Percentiles rank a stretch among this genome's conserved stretches.
Conservation (phyloP, 2,797 vertebrate species). For the Manis javanica region DNA sequence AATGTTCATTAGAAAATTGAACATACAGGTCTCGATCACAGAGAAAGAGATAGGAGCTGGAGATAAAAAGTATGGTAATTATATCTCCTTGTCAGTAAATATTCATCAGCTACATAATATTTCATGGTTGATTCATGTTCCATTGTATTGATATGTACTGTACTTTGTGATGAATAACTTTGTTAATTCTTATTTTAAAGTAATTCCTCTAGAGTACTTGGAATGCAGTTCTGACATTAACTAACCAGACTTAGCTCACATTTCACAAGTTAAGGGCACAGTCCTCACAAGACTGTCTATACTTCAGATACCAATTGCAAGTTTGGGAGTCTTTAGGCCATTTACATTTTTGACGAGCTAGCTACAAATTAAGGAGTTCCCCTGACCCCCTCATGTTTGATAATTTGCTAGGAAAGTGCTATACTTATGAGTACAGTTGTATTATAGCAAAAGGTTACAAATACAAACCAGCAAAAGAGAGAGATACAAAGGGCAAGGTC, state of each 20-base stretch:
- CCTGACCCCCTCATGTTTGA: neutral
- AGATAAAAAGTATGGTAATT: neutral
- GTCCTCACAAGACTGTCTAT: neutral
- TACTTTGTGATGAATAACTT: constrained; percentile 18
- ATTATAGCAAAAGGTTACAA: neutral
- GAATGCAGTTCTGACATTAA: neutral
- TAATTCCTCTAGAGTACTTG: neutral
- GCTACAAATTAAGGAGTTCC: neutral
- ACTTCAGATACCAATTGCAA: neutral
- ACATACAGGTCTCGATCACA: neutral
- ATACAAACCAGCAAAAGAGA: neutral
- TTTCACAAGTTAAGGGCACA: neutral
- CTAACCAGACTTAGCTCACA: neutral
- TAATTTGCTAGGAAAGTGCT: neutral
- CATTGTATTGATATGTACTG: neutral
- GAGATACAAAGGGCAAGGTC: neutral
- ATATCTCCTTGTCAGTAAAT: neutral
- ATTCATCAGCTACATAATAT: neutral
- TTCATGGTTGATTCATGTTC: neutral
- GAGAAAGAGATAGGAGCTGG: neutral
- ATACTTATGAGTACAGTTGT: neutral
- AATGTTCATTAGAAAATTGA: neutral
- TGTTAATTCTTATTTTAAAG: neutral
- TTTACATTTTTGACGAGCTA: neutral
- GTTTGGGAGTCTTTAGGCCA: neutral